Conservation (phyloP, 2,797 vertebrate genomes). For the Gallinago stenura region DNA sequence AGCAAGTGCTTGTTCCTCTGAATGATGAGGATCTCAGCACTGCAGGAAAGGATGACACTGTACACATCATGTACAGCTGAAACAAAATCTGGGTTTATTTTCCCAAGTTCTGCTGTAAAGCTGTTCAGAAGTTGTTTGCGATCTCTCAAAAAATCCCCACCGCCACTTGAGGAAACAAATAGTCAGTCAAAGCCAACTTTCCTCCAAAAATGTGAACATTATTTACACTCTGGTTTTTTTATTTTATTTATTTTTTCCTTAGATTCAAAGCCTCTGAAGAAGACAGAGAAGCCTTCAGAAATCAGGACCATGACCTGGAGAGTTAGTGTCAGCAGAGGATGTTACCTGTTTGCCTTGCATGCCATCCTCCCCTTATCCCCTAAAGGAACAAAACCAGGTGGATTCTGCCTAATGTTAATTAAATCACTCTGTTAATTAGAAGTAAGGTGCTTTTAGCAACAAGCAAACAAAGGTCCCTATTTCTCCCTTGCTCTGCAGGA, state of each 20-base stretch:
- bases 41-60: not conserved
- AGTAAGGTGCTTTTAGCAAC: slow-evolving; percentile 63
- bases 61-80: not conserved
- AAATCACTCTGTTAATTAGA: slow-evolving; percentile 67
- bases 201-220: slow-evolving; percentile 29
- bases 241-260: slow-evolving; percentile 1
- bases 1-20: not conserved
- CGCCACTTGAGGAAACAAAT: not conserved
- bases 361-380: slow-evolving; percentile 12
- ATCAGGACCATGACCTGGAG: slow-evolving; percentile 30
- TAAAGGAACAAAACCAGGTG: slow-evolving; percentile 19
- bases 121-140: not conserved
- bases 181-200: slow-evolving; percentile 32
- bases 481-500: not conserved
- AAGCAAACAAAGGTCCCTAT: slow-evolving; percentile 53
- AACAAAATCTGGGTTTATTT: not conserved
- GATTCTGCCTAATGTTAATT: slow-evolving; percentile 60
- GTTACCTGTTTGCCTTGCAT: slow-evolving; percentile 63
- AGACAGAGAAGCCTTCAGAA: slow-evolving; percentile 49
- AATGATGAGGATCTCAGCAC: not conserved
- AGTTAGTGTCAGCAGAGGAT: slow-evolving; percentile 48
- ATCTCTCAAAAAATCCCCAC: not conserved
- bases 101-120: not conserved
- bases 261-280: not conserved
- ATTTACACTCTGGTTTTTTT: not conserved